Percentiles rank a stretch among this genome's conserved stretches.
Evolutionary conservation across 2,113 vertebrate species (phyloP).

Genomic region (Dendrocopos noguchii): DNA sequence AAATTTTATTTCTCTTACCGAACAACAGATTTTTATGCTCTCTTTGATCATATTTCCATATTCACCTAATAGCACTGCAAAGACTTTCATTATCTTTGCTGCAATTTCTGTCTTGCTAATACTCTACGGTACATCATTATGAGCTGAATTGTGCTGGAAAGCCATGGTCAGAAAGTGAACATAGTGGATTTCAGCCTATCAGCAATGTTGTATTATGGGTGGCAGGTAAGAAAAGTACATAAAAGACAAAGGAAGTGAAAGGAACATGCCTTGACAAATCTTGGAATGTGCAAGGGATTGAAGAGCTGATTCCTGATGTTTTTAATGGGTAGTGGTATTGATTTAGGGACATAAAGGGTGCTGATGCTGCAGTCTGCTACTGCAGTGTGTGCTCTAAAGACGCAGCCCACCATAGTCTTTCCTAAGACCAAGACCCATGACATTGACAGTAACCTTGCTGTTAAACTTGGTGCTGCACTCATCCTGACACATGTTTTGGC

Average conservation of each 20-base stretch:
- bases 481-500: not conserved
- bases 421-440: not conserved
- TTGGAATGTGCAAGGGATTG: not conserved
- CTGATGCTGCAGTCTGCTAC: accelerated
- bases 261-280: not conserved
- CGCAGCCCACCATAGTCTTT: too few relatives aligned
- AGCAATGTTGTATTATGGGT: not conserved
- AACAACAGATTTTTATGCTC: not conserved
- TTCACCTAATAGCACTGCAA: not conserved
- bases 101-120: not conserved
- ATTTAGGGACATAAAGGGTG: not conserved
- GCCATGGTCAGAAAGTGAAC: not conserved
- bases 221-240: not conserved
- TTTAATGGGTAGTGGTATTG: not conserved
- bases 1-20: not conserved
- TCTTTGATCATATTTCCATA: slow-evolving; percentile 21
- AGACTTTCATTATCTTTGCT: not conserved
- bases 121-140: not conserved
- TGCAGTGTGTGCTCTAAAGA: not conserved
- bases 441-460: not conserved
- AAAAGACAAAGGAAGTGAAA: not conserved
- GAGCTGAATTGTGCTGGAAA: not conserved
- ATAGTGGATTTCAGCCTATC: not conserved
- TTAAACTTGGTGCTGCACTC: not conserved
- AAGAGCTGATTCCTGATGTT: not conserved